phyloP scores from a whole-genome alignment of 2,797 vertebrate species.

The Characodon lateralis region DNA sequence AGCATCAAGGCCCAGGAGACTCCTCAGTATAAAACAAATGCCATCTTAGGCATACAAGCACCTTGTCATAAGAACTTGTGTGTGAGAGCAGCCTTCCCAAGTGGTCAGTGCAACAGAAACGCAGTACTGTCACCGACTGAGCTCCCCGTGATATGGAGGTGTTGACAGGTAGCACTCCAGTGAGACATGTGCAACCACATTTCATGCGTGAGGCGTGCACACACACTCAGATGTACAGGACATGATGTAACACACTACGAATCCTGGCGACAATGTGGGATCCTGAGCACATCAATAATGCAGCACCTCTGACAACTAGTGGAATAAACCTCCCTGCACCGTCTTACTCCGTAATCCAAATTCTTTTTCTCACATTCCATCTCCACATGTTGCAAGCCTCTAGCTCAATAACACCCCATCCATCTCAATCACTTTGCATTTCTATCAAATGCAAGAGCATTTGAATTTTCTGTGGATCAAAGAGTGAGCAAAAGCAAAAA shows the following conservation, averaged over 20 bases:
- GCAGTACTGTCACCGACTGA: constrained; percentile 55
- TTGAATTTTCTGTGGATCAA: constrained; percentile 39
- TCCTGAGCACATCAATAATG: constrained; percentile 78
- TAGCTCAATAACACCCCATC: constrained; percentile 34
- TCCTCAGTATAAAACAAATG: constrained; percentile 38
- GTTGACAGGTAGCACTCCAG: constrained; percentile 72
- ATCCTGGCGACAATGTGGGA: constrained; percentile 59
- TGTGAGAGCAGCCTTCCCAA: constrained; percentile 43
- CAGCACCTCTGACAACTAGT: constrained; percentile 67
- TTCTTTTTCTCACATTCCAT: constrained; percentile 20
- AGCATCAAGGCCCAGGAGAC: constrained; percentile 39
- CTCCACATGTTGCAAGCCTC: constrained; percentile 26
- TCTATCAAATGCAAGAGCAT: constrained; percentile 34
- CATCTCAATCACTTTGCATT: constrained; percentile 46
- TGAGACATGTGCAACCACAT: constrained; percentile 53
- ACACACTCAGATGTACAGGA: constrained; percentile 28
- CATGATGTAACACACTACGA: constrained; percentile 63
- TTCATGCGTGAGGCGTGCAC: constrained; percentile 28
- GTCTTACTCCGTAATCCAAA: constrained; percentile 53
- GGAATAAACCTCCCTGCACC: constrained; percentile 64
- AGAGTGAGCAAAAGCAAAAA: constrained; percentile 31
- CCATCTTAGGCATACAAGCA: constrained; percentile 36
- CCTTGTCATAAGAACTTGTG: constrained; percentile 23
- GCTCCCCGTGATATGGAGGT: constrained; percentile 64
- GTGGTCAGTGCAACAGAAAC: constrained; percentile 55